Evolutionary conservation across 2,797 vertebrate genomes (phyloP).

Genomic region (Siniperca obscura): DNA sequence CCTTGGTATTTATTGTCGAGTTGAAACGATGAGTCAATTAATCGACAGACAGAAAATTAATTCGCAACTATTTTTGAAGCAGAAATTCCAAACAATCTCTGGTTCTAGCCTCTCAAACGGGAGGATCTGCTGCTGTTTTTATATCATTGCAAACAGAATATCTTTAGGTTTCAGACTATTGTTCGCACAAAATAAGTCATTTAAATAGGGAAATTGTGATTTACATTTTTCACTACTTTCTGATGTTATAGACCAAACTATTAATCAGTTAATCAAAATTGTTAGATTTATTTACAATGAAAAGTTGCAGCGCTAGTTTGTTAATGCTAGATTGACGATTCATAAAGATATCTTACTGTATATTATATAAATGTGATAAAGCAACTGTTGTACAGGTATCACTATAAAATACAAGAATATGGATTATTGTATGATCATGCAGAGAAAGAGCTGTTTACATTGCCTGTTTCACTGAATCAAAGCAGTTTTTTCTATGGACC

Average conservation of each 20-base stretch:
- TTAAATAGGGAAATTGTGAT: no score
- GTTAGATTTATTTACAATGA: background rate
- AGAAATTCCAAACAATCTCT: background rate
- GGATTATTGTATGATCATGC: background rate
- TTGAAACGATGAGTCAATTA: background rate
- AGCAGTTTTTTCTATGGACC: background rate
- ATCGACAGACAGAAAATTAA: no score
- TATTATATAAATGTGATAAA: background rate
- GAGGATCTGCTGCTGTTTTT: no score
- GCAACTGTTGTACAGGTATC: background rate
- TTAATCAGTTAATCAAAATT: background rate
- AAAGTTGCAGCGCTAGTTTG: background rate
- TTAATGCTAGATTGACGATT: background rate
- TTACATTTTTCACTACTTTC: background rate
- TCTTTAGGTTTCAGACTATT: background rate
- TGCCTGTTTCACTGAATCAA: background rate
- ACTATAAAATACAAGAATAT: background rate
- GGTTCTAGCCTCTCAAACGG: no score
- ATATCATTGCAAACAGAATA: no score
- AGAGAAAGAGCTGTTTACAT: background rate
- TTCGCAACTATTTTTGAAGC: background rate
- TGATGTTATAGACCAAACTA: background rate
- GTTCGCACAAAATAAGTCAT: no score
- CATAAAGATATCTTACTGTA: background rate
- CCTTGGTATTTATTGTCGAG: background rate